These are phyloP conservation scores for Meandrina meandrites DNA, from an alignment of 92 coral and sea anemone species.

Conservation along the genomic window DNA sequence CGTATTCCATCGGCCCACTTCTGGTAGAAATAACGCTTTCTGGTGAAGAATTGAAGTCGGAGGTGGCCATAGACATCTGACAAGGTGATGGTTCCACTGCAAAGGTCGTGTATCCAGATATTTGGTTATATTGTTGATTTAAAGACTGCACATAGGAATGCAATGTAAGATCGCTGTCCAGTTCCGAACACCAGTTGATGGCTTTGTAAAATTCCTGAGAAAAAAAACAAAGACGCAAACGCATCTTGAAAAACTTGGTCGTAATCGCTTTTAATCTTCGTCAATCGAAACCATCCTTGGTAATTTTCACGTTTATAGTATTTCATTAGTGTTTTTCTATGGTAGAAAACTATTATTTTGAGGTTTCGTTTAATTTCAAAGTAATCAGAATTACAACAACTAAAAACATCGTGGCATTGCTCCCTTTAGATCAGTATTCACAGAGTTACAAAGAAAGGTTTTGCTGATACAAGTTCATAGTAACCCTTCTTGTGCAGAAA, in stretches of 20 bases:
- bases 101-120: not conserved
- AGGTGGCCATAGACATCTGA: not conserved
- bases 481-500: not conserved
- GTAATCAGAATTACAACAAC: no score
- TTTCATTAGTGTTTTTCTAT: no score
- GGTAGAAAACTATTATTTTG: no score
- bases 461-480: no score
- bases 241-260: no score
- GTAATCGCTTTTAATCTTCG: no score
- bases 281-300: no score
- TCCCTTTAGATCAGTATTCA: no score
- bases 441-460: no score
- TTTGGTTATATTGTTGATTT: not conserved
- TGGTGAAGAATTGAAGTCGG: not conserved
- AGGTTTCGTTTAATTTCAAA: no score
- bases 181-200: constrained; percentile 41
- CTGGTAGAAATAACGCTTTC: constrained; percentile 10
- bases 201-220: constrained; percentile 30
- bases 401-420: no score
- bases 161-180: not conserved
- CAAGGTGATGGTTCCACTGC: not conserved
- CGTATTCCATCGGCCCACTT: not conserved
- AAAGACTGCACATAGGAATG: not conserved
- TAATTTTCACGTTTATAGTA: no score
- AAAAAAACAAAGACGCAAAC: not conserved